Evolutionary conservation across 2,797 vertebrate species (phyloP).

Genomic region (Hemibagrus guttatus): DNA sequence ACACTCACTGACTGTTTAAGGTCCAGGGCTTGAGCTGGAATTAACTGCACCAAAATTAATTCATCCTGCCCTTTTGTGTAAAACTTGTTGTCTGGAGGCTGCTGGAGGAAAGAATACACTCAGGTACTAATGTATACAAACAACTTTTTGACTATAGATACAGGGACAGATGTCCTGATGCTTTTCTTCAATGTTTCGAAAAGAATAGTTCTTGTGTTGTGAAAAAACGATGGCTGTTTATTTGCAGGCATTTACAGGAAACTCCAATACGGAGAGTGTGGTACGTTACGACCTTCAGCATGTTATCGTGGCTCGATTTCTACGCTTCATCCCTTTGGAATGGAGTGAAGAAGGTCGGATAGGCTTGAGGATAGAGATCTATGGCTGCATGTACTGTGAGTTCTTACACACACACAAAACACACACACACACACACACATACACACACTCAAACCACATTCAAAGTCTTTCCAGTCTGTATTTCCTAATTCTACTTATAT

Average conservation of each 20-base stretch:
- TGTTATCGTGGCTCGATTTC: slow-evolving; percentile 80
- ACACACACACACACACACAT: too few species aligned
- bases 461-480: background rate
- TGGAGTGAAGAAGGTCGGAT: slow-evolving; percentile 93
- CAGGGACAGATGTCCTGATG: background rate
- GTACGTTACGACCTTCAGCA: slow-evolving; percentile 92
- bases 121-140: background rate
- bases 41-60: slow-evolving; percentile 64
- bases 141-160: background rate
- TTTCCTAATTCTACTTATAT: background rate
- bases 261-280: slow-evolving; percentile 90
- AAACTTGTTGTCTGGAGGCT: slow-evolving; percentile 54
- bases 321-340: slow-evolving; percentile 89
- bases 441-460: background rate
- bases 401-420: slow-evolving; percentile 51
- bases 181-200: background rate
- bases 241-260: slow-evolving; percentile 91
- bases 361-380: slow-evolving; percentile 89
- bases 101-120: slow-evolving; percentile 8
- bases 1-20: slow-evolving; percentile 71
- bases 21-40: slow-evolving; percentile 68
- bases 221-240: background rate
- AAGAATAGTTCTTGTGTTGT: background rate
- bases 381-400: slow-evolving; percentile 95
- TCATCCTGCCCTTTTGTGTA: slow-evolving; percentile 64